A percentile compares a stretch with the other conserved stretches of the same genome.
phyloP scores from a whole-genome alignment of 2,797 vertebrate species.

The Lophius americanus region DNA sequence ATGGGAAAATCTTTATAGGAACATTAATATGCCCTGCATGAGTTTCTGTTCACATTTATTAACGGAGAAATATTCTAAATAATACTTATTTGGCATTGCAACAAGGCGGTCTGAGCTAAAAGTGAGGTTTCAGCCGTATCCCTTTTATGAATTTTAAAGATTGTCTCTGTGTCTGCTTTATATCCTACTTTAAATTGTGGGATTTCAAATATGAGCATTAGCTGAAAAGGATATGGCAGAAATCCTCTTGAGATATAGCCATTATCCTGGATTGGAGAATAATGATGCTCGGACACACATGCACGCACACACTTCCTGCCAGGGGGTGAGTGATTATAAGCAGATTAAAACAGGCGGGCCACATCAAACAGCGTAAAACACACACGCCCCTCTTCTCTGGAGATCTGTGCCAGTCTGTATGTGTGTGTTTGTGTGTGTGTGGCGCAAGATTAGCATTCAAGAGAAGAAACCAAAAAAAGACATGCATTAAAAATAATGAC shows the following conservation, averaged over 20 bases:
- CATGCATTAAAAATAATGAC: constrained; percentile 53
- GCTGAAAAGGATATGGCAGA: constrained; percentile 42
- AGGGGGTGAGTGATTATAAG: constrained; percentile 64
- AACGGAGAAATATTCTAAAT: constrained; percentile 13
- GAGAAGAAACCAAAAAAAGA: constrained; percentile 22
- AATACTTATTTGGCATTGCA: constrained; percentile 17
- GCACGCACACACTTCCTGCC: constrained; percentile 14
- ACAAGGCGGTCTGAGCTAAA: not conserved
- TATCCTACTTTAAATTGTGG: constrained; percentile 30
- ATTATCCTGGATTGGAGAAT: constrained; percentile 52
- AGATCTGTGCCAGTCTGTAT: constrained; percentile 35
- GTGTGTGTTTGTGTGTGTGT: constrained; percentile 25
- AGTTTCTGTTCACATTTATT: constrained; percentile 19
- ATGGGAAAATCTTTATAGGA: constrained; percentile 31
- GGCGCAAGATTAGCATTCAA: constrained; percentile 59
- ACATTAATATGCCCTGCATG: constrained; percentile 35
- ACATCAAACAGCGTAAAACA: constrained; percentile 70
- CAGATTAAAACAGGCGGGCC: constrained; percentile 72
- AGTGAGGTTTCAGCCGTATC: not conserved
- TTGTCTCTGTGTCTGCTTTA: constrained; percentile 21
- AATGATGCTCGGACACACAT: constrained; percentile 15
- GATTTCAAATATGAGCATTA: constrained; percentile 42
- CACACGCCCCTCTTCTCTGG: constrained; percentile 51
- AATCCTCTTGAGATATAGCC: constrained; percentile 68
- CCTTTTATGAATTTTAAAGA: constrained; percentile 33